A percentile compares a stretch with the other conserved stretches of the same genome.
These are phyloP conservation scores for human DNA, from an alignment of 2,113 vertebrate species.

Conservation along the genomic window GRCh38 chr3:15524501-15525000, in stretches of 20 bases:
- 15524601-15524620: neutral
- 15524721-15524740: neutral
- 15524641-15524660: neutral
- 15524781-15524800: neutral
- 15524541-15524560: constrained; percentile 33
- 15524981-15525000: constrained; percentile 6
- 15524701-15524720: neutral
- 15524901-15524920: neutral
- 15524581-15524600: neutral
- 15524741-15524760: neutral
- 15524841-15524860: neutral
- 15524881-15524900: neutral
- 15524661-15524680: neutral
- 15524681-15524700: too few relatives aligned
- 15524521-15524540: constrained; percentile 51
- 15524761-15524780: neutral
- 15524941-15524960: constrained; percentile 1
- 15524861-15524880: neutral
- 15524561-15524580: neutral
- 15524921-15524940: neutral
- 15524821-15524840: neutral
- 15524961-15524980: neutral
- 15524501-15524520: constrained; percentile 48
- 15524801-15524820: neutral
- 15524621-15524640: neutral